These are phyloP conservation scores for Psylliodes chrysocephalus DNA, from an alignment of 2,888 invertebrate species.

Conservation along the genomic window DNA sequence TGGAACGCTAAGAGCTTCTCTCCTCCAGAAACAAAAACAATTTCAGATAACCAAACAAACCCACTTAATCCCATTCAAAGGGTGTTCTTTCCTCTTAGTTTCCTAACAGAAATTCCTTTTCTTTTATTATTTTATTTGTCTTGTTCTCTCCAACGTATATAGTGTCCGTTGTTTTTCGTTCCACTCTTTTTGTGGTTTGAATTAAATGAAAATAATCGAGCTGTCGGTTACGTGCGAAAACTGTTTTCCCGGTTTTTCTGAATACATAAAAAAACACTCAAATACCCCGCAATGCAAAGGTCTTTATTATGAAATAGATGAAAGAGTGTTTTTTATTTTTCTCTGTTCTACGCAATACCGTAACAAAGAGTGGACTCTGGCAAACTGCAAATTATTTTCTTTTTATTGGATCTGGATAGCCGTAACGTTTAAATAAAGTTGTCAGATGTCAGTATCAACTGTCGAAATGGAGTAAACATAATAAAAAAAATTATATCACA, in stretches of 20 bases:
- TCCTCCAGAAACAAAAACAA: not conserved
- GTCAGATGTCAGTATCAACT: no score
- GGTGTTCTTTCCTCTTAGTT: not conserved
- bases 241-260: constrained; percentile 21
- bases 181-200: constrained; percentile 19
- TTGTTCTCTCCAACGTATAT: not conserved
- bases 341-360: not conserved
- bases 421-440: no score
- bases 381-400: no score
- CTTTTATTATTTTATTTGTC: constrained; percentile 14
- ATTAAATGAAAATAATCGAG: constrained; percentile 32
- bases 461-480: no score
- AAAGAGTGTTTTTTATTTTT: constrained; percentile 11
- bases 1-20: no score
- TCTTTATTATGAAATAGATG: constrained; percentile 29
- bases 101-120: not conserved
- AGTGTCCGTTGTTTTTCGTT: not conserved
- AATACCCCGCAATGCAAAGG: constrained; percentile 20
- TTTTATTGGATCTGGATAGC: no score
- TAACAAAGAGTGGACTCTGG: not conserved
- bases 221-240: constrained; percentile 26
- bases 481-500: no score
- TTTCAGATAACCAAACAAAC: not conserved
- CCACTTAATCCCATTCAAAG: not conserved
- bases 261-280: constrained; percentile 34